phyloP scores from a whole-genome alignment of 2,888 invertebrate species.

The Ditula angustiorana region DNA sequence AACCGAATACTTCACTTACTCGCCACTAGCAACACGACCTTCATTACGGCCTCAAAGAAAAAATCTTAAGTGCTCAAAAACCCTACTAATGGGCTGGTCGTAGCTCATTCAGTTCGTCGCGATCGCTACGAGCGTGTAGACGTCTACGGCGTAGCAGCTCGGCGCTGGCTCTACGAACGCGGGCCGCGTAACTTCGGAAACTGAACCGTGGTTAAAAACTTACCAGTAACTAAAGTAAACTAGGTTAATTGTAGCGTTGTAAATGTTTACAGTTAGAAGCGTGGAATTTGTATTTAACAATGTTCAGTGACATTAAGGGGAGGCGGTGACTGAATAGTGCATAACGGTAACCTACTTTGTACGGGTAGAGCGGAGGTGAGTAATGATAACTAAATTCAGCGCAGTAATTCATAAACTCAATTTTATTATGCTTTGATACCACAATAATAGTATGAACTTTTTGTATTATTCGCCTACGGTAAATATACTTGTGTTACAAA shows the following conservation, averaged over 20 bases:
- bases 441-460: neutral
- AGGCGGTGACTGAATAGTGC: constrained; percentile 67
- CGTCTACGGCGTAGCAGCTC: constrained; percentile 69
- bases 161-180: constrained; percentile 50
- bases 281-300: constrained; percentile 50
- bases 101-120: constrained; percentile 65
- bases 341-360: constrained; percentile 69
- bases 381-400: constrained; percentile 51
- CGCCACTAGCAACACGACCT: constrained; percentile 51
- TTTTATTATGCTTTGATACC: neutral
- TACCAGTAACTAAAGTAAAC: neutral
- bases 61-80: constrained; percentile 59
- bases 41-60: constrained; percentile 58
- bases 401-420: neutral
- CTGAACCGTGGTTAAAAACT: neutral
- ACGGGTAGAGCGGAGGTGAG: constrained; percentile 72
- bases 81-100: constrained; percentile 54
- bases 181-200: constrained; percentile 46
- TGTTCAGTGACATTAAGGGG: constrained; percentile 59
- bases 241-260: constrained; percentile 3
- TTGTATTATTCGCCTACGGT: neutral
- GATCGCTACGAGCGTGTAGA: constrained; percentile 66
- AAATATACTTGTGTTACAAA: constrained; percentile 14
- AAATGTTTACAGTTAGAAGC: neutral
- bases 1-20: constrained; percentile 45